These are phyloP conservation scores for Camponotus floridanus DNA, from an alignment of 1,140 invertebrate species.

Conservation along the genomic window DNA sequence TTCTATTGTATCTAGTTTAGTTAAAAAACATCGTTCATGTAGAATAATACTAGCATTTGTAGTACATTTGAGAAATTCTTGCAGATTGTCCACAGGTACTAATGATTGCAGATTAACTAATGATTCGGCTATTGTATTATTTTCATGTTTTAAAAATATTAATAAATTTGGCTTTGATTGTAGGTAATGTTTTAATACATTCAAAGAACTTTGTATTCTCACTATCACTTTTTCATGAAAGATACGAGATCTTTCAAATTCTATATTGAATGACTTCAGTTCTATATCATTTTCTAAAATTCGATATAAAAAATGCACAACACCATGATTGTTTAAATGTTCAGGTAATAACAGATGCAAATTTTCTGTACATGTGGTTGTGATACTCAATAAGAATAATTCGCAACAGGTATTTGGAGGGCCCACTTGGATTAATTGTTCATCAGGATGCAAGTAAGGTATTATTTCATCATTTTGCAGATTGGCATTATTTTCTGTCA, in stretches of 20 bases:
- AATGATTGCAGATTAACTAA: constrained; percentile 80
- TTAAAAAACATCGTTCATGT: constrained; percentile 79
- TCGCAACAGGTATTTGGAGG: constrained; percentile 77
- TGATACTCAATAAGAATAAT: constrained; percentile 81
- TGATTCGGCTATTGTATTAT: constrained; percentile 76
- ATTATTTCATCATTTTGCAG: constrained; percentile 53
- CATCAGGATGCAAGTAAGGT: constrained; percentile 78
- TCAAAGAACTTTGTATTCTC: constrained; percentile 81
- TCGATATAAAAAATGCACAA: constrained; percentile 78
- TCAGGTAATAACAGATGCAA: constrained; percentile 73
- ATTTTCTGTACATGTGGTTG: constrained; percentile 75
- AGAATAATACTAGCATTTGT: constrained; percentile 72
- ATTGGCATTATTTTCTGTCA: constrained; percentile 1
- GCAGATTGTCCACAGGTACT: constrained; percentile 71
- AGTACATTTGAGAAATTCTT: constrained; percentile 76
- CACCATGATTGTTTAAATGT: constrained; percentile 60
- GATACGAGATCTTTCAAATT: constrained; percentile 66
- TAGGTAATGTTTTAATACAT: constrained; percentile 80
- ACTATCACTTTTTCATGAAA: constrained; percentile 82
- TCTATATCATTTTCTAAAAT: constrained; percentile 80
- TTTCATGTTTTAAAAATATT: constrained; percentile 78
- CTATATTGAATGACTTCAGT: constrained; percentile 78
- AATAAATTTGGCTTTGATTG: constrained; percentile 78
- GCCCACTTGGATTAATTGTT: constrained; percentile 83
- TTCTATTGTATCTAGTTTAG: constrained; percentile 59